These are phyloP conservation scores for Trinorchestia longiramus DNA, from an alignment of 1,140 invertebrate species.

Conservation along the genomic window DNA sequence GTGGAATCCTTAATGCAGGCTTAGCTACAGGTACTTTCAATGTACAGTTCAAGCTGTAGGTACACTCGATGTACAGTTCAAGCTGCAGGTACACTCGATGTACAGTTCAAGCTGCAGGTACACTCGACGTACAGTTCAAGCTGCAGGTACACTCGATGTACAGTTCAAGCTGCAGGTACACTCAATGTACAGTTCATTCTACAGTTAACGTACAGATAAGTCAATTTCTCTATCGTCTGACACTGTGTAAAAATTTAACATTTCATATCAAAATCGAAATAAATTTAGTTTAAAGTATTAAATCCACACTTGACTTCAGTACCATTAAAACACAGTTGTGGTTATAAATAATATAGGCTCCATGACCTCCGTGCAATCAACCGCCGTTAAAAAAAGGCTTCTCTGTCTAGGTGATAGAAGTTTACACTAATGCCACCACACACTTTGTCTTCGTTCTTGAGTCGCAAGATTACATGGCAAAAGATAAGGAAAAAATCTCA, in stretches of 20 bases:
- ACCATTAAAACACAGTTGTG: neutral
- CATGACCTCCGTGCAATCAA: neutral
- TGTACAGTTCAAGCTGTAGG: neutral
- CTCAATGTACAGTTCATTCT: too few relatives aligned
- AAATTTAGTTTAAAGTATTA: too few relatives aligned
- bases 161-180: neutral
- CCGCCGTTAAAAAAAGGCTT: neutral
- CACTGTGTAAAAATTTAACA: too few relatives aligned
- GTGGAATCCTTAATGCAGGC: too few relatives aligned
- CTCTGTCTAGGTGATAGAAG: neutral
- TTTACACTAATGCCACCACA: neutral
- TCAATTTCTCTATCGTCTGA: too few relatives aligned
- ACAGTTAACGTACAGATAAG: too few relatives aligned
- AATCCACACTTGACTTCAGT: too few relatives aligned
- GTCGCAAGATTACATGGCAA: neutral
- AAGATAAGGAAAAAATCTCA: neutral
- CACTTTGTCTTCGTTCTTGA: neutral
- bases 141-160: neutral
- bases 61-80: neutral
- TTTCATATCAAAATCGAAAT: too few relatives aligned
- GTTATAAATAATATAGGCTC: neutral
- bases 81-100: too few relatives aligned
- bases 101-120: too few relatives aligned
- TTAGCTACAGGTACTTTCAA: neutral
- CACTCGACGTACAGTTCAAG: too few relatives aligned